Evolutionary conservation across 2,113 vertebrate species (phyloP).

Genomic region (Noturus placidus): DNA sequence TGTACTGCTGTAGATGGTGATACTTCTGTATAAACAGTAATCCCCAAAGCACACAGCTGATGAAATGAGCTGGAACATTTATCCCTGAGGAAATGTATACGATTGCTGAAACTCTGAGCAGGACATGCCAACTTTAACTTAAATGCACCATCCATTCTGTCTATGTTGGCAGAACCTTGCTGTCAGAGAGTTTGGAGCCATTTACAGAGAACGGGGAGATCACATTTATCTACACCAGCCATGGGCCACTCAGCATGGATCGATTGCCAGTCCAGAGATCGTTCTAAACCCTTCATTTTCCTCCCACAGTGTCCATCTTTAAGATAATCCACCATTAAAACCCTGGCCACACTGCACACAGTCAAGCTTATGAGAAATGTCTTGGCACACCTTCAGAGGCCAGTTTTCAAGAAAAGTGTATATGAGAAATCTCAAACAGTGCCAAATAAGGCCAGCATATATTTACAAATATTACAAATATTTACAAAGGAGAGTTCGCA

Average conservation of each 20-base stretch:
- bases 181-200: conserved; percentile 17
- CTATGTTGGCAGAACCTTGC: not conserved
- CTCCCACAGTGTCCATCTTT: not conserved
- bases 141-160: not conserved
- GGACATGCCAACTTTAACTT: conserved; percentile 12
- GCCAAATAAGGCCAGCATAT: not conserved
- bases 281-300: not conserved
- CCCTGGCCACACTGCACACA: conserved; percentile 6
- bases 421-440: not conserved
- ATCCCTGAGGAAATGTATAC: conserved; percentile 1
- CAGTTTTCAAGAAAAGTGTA: not conserved
- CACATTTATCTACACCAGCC: conserved; percentile 21
- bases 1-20: not conserved
- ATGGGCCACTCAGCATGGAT: not conserved
- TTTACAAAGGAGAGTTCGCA: not conserved
- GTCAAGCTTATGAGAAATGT: not conserved
- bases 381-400: not conserved
- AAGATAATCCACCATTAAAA: conserved; percentile 11
- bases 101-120: not conserved
- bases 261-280: conserved; percentile 14
- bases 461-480: too few species aligned
- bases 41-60: conserved; percentile 3
- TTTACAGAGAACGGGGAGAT: conserved; percentile 22
- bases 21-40: not conserved
- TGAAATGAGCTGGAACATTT: not conserved